Percentiles rank a stretch among this genome's conserved stretches.
phyloP scores from a whole-genome alignment of 2,888 invertebrate species.

The Mesoligia furuncula region DNA sequence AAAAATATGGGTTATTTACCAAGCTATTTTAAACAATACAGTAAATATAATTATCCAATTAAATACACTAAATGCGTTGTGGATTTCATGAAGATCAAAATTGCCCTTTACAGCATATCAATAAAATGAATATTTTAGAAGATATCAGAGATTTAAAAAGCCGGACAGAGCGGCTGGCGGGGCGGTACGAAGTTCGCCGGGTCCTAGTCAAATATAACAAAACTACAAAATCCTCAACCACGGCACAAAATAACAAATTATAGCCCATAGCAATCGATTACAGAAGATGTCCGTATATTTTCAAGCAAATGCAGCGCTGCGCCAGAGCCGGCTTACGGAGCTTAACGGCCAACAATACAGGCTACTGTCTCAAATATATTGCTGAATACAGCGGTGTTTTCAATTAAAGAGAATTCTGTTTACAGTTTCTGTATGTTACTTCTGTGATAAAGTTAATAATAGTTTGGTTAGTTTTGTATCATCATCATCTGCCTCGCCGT shows the following conservation, averaged over 20 bases:
- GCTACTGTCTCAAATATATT: conserved; percentile 35
- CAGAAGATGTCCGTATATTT: conserved; percentile 41
- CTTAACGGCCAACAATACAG: conserved; percentile 35
- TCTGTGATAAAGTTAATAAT: not conserved
- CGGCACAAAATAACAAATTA: not conserved
- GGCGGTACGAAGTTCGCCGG: too few relatives aligned
- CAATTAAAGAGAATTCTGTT: conserved; percentile 19
- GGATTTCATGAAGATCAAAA: too few relatives aligned
- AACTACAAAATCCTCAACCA: not conserved
- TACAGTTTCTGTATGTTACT: not conserved
- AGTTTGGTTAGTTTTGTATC: not conserved
- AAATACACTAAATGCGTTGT: too few relatives aligned
- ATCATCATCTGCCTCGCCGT: too few relatives aligned
- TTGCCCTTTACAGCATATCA: too few relatives aligned
- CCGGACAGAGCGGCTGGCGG: too few relatives aligned
- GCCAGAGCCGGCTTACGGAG: conserved; percentile 38
- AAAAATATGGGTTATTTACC: too few relatives aligned
- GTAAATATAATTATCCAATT: too few relatives aligned
- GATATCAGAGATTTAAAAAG: too few relatives aligned
- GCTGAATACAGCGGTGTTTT: conserved; percentile 31
- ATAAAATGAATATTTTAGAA: too few relatives aligned
- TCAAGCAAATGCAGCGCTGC: conserved; percentile 51
- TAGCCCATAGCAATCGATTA: conserved; percentile 31
- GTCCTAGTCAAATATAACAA: not conserved
- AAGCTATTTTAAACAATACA: too few relatives aligned